Base-by-base conservation (phyloP, 1,140 invertebrate species). In the Epicauta chinensis region DNA sequence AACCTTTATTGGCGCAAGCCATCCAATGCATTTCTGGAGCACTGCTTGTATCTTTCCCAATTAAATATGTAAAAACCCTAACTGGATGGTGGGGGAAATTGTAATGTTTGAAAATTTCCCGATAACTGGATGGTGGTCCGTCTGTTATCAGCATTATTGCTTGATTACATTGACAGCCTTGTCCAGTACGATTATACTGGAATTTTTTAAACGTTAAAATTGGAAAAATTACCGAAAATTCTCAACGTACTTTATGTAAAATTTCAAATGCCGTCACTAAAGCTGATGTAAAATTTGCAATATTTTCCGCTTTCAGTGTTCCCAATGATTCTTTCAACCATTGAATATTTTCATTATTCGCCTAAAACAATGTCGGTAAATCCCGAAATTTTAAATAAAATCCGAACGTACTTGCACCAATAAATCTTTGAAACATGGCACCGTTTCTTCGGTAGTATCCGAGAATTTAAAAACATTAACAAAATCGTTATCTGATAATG, bases 1-100 rank as follows among this genome's bases (percentile, higher is more conserved):
- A 73, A 90, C 93, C 97, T 85, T 96, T 96, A 75, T 99, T 98
- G 13, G 79, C 81, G 75, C 96, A 98, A 7, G 96, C 95, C 82
- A 98, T 97, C 73, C 86, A 90, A 54, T 87, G 82, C 60, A 98
- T 84, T 66, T 95, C 87, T 35, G 81, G 75, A 40, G 83, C 85
- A 62, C 93, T 88, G 5, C 86, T 82, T 0, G 90, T 85, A 70
- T 98, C 95, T 42, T 89, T 84, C 0, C 95, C 97, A 32, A 98
- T 87, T 3, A 97, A 75, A 75, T 97, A 99, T 0, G 95, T 96
- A 68, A 99, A 99, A 29, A 99, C 85, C 55, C 97, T 78, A 2
- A 98, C 91, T 38, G 93, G 84, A 79, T 84, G 88, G 62, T 90
- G 87, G 0, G 89, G 87, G 78, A 82, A 91, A 73, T 98, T 99